A percentile compares a stretch with the other conserved stretches of the same genome.
phyloP scores from a whole-genome alignment of 2,113 vertebrate species.

The Coreoperca whiteheadi region DNA sequence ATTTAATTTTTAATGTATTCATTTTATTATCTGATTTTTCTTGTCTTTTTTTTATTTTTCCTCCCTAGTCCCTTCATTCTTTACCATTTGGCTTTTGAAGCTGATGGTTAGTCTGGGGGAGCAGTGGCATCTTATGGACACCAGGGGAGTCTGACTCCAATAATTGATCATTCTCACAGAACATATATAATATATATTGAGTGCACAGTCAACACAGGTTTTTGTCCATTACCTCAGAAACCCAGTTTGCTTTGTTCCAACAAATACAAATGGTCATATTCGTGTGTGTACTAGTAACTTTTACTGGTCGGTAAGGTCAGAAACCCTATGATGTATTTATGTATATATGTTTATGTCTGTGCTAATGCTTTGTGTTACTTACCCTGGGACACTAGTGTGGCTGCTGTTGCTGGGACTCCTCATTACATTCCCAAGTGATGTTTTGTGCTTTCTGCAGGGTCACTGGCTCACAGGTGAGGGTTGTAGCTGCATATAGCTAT shows the following conservation, averaged over 20 bases:
- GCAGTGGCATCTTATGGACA: background rate
- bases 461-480: background rate
- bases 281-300: background rate
- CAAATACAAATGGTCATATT: background rate
- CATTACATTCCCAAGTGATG: background rate
- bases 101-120: background rate
- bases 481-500: background rate
- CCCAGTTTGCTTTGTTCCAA: background rate
- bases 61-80: background rate
- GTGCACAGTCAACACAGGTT: too few species aligned
- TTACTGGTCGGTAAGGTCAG: background rate
- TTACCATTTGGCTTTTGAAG: background rate
- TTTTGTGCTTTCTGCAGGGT: background rate
- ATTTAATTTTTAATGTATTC: background rate
- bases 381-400: background rate
- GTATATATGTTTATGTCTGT: too few species aligned
- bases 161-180: background rate
- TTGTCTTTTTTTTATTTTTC: background rate
- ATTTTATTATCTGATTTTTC: background rate
- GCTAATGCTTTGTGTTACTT: background rate
- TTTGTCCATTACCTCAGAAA: background rate
- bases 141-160: conserved; percentile 11
- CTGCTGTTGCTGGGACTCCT: background rate
- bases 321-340: background rate
- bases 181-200: background rate